Evolutionary conservation across 2,113 vertebrate genomes (phyloP).

Genomic region (Trachemys scripta): DNA sequence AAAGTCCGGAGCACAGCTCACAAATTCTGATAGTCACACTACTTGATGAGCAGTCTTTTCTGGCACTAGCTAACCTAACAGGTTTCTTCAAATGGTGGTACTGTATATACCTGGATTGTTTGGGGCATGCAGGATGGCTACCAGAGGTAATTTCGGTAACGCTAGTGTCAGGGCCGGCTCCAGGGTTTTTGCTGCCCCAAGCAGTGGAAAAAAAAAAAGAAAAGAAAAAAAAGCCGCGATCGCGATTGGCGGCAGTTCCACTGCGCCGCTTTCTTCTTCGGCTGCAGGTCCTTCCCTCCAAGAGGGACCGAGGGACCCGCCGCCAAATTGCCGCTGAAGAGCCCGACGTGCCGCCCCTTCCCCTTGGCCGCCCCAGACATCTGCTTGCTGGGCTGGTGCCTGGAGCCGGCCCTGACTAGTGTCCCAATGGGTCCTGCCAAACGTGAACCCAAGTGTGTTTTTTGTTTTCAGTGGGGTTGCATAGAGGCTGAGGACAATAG

Average conservation of each 20-base stretch:
- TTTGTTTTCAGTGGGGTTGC: neutral
- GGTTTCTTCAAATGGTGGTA: constrained; percentile 38
- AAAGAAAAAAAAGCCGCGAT: too few relatives aligned
- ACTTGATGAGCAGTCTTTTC: constrained; percentile 38
- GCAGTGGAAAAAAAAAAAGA: too few relatives aligned
- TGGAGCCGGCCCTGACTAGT: too few relatives aligned
- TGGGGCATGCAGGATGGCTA: neutral
- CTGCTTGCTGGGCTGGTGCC: too few relatives aligned
- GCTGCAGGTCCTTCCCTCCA: too few relatives aligned
- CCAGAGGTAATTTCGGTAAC: neutral
- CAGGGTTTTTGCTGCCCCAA: too few relatives aligned
- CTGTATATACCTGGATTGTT: neutral
- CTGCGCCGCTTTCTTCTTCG: too few relatives aligned
- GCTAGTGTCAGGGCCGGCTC: neutral
- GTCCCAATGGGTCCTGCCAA: neutral
- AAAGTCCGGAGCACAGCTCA: constrained; percentile 52
- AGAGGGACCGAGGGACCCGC: too few relatives aligned
- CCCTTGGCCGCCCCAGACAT: too few relatives aligned
- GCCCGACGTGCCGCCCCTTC: too few relatives aligned
- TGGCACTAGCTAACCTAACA: constrained; percentile 51
- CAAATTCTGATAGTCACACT: constrained; percentile 47
- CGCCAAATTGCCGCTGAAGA: too few relatives aligned
- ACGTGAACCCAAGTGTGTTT: neutral
- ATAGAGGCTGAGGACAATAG: neutral
- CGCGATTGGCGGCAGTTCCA: too few relatives aligned